Percentiles rank a stretch among this genome's conserved stretches.
These are phyloP conservation scores for Periphyllus acericola DNA, from an alignment of 2,888 invertebrate genomes.

Conservation along the genomic window DNA sequence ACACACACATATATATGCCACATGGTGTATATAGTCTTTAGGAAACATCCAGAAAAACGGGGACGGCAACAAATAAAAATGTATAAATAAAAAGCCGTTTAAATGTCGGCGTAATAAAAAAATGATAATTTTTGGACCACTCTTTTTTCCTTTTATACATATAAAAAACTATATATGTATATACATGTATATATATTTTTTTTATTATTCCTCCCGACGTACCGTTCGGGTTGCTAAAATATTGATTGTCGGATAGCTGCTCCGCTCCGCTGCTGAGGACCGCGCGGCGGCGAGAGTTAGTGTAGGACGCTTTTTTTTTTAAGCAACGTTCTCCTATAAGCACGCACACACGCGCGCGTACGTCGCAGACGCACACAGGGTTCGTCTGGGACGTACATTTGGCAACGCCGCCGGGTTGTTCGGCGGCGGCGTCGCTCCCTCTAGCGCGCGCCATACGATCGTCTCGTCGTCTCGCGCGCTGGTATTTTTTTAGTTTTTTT, in stretches of 20 bases:
- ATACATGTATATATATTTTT: slow-evolving; percentile 6
- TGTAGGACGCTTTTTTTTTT: slow-evolving; percentile 60
- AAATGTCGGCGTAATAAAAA: slow-evolving; percentile 12
- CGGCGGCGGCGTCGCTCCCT: slow-evolving; percentile 52
- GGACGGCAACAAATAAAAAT: neutral
- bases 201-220: slow-evolving; percentile 51
- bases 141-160: slow-evolving; percentile 32
- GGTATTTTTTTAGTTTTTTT: slow-evolving; percentile 52
- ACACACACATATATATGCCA: too few species aligned
- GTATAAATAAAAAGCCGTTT: neutral
- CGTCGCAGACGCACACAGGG: slow-evolving; percentile 32
- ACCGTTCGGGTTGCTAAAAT: slow-evolving; percentile 57
- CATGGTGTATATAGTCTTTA: neutral
- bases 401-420: slow-evolving; percentile 61
- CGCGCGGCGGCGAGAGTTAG: slow-evolving; percentile 43
- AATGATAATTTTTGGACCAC: slow-evolving; percentile 38
- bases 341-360: neutral
- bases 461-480: slow-evolving; percentile 59
- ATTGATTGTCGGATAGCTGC: slow-evolving; percentile 59
- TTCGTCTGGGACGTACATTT: slow-evolving; percentile 61
- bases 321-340: slow-evolving; percentile 43
- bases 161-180: neutral
- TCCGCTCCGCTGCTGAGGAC: slow-evolving; percentile 39
- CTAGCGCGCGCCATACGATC: slow-evolving; percentile 47
- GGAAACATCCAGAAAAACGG: neutral